Evolutionary conservation across 2,113 vertebrate genomes (phyloP).

Genomic region (Microtus richardsoni): DNA sequence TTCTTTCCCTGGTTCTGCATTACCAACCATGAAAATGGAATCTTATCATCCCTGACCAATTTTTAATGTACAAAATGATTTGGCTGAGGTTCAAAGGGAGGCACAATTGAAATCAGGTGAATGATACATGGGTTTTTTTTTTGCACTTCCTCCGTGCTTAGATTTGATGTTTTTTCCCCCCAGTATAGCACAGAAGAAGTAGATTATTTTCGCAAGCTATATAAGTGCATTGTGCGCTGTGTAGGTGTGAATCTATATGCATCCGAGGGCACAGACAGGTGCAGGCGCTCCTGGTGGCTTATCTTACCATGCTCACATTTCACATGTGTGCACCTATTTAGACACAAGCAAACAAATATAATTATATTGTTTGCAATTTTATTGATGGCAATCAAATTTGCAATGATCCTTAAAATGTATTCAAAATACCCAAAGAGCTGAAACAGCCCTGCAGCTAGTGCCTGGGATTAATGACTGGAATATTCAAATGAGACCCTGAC

Average conservation of each 20-base stretch:
- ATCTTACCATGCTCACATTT: not conserved
- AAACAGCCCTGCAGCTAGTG: constrained; percentile 80
- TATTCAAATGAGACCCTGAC: constrained; percentile 82
- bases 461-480: constrained; percentile 84
- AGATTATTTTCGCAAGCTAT: constrained; percentile 85
- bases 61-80: constrained; percentile 99
- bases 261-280: constrained; percentile 8
- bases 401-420: constrained; percentile 91
- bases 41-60: constrained; percentile 99
- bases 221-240: constrained; percentile 80
- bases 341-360: constrained; percentile 86
- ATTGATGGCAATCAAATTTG: constrained; percentile 89
- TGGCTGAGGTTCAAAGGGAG: constrained; percentile 98
- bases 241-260: constrained; percentile 35
- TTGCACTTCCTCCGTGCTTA: constrained; percentile 89
- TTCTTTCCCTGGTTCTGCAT: constrained; percentile 99
- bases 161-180: constrained; percentile 85
- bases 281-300: constrained; percentile 58
- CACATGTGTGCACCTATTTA: constrained; percentile 74
- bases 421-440: constrained; percentile 88
- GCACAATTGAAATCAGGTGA: constrained; percentile 99
- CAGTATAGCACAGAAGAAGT: constrained; percentile 79
- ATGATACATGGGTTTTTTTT: constrained; percentile 94
- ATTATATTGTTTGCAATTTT: constrained; percentile 88
- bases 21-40: constrained; percentile 99